Evolutionary conservation across 2,113 vertebrate genomes (phyloP), one percentile per base, ranked within the genome.

Genomic region (Pithys albifrons): DNA sequence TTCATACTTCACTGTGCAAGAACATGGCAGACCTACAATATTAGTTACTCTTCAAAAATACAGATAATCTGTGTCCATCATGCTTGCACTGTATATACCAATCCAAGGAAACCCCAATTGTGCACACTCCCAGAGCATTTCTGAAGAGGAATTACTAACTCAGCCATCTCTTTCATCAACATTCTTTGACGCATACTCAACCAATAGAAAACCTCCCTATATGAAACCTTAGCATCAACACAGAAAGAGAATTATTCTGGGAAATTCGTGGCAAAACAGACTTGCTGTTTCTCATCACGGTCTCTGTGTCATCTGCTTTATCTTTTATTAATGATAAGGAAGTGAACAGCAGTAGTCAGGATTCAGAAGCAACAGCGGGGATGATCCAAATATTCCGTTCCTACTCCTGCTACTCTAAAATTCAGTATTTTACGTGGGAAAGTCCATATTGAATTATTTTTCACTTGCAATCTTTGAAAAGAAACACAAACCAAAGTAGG

Each of bases 271-370:
- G n/a, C 62, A 83, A 79, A 91, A 74, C 19, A 82, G 19, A 52
- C 49, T 64, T 75, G 45, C 37, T 82, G 46, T 90, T 93, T 91
- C 76, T 91, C 71, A 93, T 62, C 39, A 27, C 1, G 7, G 24
- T 62, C 22, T 88, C 67, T 54, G 41, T 85, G 31, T 75, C 49
- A 69, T 52, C 61, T 88, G 41, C 58, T 93, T 89, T 46, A 85
- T 91, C 39, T 91, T 82, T 69, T 85, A 73, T 83, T 93, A 85
- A 88, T 46, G 31, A 58, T 85, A 79, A 79, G 64, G 58, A 94
- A 89, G 66, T 22, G 71, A 90, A 52, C 55, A 94, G 91, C 52
- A 65, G 85, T 61, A 91, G 78, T 41, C 52, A 89, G 22, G 45
- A 76, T 62, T 92, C 64, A 69, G 66, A 82, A 70, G 46, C 28